Percentiles rank a stretch among this genome's conserved stretches.
phyloP scores from a whole-genome alignment of 2,797 vertebrate species.

The Acanthurus leucopareius region DNA sequence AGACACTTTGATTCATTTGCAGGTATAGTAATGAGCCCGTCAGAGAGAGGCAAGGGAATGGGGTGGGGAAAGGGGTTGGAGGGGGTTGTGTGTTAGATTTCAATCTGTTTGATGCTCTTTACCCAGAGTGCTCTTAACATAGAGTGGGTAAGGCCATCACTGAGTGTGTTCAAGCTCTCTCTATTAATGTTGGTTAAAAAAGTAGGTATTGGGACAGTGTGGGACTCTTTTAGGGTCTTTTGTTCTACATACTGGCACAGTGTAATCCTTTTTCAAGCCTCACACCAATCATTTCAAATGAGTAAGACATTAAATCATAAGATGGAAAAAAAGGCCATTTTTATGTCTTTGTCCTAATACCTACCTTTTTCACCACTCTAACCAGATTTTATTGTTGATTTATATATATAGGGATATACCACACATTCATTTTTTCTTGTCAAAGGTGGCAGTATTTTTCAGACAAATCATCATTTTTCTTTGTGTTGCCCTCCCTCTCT shows the following conservation, averaged over 20 bases:
- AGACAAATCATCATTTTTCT: slow-evolving; percentile 17
- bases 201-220: slow-evolving; percentile 47
- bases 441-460: slow-evolving; percentile 35
- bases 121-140: slow-evolving; percentile 64
- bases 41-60: slow-evolving; percentile 7
- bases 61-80: slow-evolving; percentile 16
- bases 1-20: slow-evolving; percentile 90
- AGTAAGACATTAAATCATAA: background rate
- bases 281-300: background rate
- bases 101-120: slow-evolving; percentile 74
- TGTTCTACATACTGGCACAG: background rate
- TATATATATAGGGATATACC: slow-evolving; percentile 33
- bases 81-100: slow-evolving; percentile 49
- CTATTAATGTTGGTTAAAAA: slow-evolving; percentile 38
- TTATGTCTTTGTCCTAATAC: slow-evolving; percentile 41
- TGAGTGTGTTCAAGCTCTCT: slow-evolving; percentile 51
- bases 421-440: slow-evolving; percentile 36
- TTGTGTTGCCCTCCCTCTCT: background rate
- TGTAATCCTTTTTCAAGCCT: background rate
- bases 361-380: slow-evolving; percentile 28
- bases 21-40: slow-evolving; percentile 87
- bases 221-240: background rate
- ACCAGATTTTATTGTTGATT: slow-evolving; percentile 9
- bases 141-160: slow-evolving; percentile 56
- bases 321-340: background rate